phyloP scores from a whole-genome alignment of 2,797 vertebrate species.

The Limosa lapponica region DNA sequence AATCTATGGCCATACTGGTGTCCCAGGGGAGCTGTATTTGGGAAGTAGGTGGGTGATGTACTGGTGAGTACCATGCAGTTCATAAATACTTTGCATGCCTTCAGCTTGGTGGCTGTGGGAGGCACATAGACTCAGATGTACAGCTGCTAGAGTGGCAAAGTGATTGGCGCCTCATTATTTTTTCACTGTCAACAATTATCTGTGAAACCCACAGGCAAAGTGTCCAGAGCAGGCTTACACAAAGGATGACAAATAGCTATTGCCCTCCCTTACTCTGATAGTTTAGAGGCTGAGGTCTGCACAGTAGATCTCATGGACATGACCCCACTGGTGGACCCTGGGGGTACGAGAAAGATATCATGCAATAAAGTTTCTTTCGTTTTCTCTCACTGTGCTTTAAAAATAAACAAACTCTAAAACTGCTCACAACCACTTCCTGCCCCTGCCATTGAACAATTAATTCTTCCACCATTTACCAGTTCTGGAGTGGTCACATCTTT shows the following conservation, averaged over 20 bases:
- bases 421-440: conserved; percentile 23
- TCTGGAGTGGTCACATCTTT: background rate
- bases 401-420: background rate
- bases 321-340: background rate
- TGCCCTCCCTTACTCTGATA: background rate
- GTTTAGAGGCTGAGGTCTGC: background rate
- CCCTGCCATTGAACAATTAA: background rate
- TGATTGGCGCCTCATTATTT: background rate
- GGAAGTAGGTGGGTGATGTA: background rate
- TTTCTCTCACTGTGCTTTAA: background rate
- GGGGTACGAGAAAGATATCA: background rate
- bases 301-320: background rate
- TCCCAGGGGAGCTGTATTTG: background rate
- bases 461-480: background rate
- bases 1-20: background rate
- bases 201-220: background rate
- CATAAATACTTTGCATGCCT: background rate
- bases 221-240: background rate
- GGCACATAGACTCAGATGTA: background rate
- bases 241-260: background rate
- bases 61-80: background rate
- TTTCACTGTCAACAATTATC: background rate
- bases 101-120: background rate
- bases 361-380: background rate
- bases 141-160: background rate